Base-by-base conservation (phyloP, 1,140 invertebrate genomes). In the Aphaenogaster ashmeadi region DNA sequence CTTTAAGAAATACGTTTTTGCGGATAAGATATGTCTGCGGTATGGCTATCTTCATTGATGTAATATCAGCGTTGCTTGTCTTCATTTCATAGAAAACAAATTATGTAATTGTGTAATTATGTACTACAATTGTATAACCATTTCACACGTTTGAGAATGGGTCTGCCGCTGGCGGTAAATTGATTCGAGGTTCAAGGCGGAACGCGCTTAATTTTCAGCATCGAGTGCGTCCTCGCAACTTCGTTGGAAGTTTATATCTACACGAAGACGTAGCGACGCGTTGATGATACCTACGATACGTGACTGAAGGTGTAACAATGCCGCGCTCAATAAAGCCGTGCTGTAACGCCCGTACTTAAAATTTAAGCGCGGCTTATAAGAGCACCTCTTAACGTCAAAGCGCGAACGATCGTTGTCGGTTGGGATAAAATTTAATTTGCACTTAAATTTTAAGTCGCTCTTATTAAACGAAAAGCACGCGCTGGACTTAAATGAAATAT, bases 241-340 rank as follows among this genome's bases (percentile, higher is more conserved):
- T 60, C 8, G 38, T 38, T 56, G 41, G 41, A 75, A 74, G 41
- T 54, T 84, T 50, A 60, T 60, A 60, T 27, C 33, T 75, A 54
- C 11, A 38, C 27, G 41, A 84, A 75, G 41, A 84, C n/a, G 41
- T 36, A 36, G 15, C 27, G 80, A 84, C 27, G 18, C 27, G 13
- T 38, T 74, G 54, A 84, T 84, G 54, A 74, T 83, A 83, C 41
- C 66, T 36, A 8, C 36, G 79, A 58, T 83, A 74, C 80, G 54
- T 74, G 69, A 75, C 54, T 84, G 27, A 47, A 84, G 33, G 69
- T 60, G 69, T 74, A 84, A 84, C 56, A 74, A 84, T 75, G n/a
- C n/a, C n/a, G 21, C 13, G 64, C 15, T 71, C 21, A 27, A 13
- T 44, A 69, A 7, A 81, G 54, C 18, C 33, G 41, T 15, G 33